phyloP scores from a whole-genome alignment of 2,888 invertebrate genomes.

The Acrocera orbiculus region DNA sequence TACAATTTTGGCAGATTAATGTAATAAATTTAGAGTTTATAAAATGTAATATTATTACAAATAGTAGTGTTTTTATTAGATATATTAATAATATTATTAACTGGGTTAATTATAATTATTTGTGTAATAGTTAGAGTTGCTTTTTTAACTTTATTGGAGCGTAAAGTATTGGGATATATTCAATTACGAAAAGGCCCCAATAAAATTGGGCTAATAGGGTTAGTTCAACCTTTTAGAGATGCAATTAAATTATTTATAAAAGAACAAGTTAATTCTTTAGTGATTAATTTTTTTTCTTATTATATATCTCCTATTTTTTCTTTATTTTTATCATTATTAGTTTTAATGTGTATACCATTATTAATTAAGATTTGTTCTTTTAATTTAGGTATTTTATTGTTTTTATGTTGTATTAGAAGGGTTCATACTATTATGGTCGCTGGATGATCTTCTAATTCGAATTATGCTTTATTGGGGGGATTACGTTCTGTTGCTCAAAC shows the following conservation, averaged over 20 bases:
- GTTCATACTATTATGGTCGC: slow-evolving; percentile 46
- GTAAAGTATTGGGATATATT: slow-evolving; percentile 51
- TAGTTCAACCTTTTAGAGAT: slow-evolving; percentile 54
- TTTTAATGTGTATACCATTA: slow-evolving; percentile 42
- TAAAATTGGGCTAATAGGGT: slow-evolving; percentile 44
- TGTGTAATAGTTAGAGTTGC: slow-evolving; percentile 45
- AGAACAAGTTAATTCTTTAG: slow-evolving; percentile 38
- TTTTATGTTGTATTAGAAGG: slow-evolving; percentile 45
- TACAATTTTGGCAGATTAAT: no score
- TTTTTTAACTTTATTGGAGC: slow-evolving; percentile 56
- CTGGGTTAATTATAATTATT: no score
- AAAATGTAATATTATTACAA: no score
- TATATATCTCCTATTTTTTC: slow-evolving; percentile 40
- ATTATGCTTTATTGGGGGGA: slow-evolving; percentile 50
- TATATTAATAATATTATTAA: no score
- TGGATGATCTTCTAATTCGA: slow-evolving; percentile 54
- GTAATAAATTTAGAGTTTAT: no score
- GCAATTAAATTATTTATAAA: slow-evolving; percentile 55
- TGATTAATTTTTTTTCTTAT: slow-evolving; percentile 43
- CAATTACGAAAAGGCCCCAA: slow-evolving; percentile 58
- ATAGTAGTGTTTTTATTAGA: no score
- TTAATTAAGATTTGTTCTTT: slow-evolving; percentile 36
- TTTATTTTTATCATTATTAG: slow-evolving; percentile 40
- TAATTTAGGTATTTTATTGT: slow-evolving; percentile 43
- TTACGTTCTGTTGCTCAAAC: slow-evolving; percentile 52